Base-by-base conservation (phyloP, 2,888 invertebrate species). In the Papilio elwesi region DNA sequence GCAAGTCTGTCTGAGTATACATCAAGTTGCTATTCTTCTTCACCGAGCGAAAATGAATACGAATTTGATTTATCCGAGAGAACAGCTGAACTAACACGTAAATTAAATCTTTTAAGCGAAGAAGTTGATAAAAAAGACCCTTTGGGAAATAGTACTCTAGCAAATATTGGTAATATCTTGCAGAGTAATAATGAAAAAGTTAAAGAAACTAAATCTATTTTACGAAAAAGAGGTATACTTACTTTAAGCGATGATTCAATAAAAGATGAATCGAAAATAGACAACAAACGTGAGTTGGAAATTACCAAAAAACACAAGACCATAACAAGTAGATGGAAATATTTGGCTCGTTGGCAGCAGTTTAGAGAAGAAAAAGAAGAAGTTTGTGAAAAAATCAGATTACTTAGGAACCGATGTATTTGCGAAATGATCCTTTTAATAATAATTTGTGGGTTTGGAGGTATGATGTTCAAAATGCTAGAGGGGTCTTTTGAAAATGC, bases 401-500 rank as follows among this genome's bases (percentile, higher is more conserved):
- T 87, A 15, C 83, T 96, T 65, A 90, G 96, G 62, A 96, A 96
- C 79, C 94, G 94, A 78, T 97, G 97, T 85, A 82, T 96, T 70
- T 94, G 95, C 62, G 95, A 97, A 80, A 85, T 96, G 36, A 86
- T 97, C n/a, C 79, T 97, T 43, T 88, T 97, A 53, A 90, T 97
- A 38, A 94, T 97, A 71, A 94, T 96, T 78, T 96, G 97, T 80
- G 97, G 98, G 6, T 90, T 97, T 66, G 98, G 97, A 0, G 98
- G 97, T 0, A 94, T 98, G 66, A 92, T 97, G 80, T 98, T 98
- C 81, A 96, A 97, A 76, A 95, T 96, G 77, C 95, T 97, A 36
- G 98, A 98, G 86, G 98, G 98, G 5, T 95, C 96, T 2, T 96
- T 97, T 80, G 98, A 98, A 84, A 95, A 96, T 75, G 96, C 96